A percentile compares a stretch with the other conserved stretches of the same genome.
phyloP scores from a whole-genome alignment of 2,888 invertebrate species.

The Laothoe populi region DNA sequence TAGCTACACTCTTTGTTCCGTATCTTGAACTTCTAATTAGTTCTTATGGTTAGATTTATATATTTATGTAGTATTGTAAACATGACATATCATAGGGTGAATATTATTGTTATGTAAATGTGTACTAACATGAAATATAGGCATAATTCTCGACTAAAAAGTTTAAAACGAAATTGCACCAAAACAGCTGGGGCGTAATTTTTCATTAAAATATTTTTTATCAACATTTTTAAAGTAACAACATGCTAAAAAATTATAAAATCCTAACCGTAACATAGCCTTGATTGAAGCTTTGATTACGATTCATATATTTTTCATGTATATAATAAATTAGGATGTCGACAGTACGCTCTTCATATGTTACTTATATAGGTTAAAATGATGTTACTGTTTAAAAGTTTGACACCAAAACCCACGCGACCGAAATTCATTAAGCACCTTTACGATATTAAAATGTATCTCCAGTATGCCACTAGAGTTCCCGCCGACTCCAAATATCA shows the following conservation, averaged over 20 bases:
- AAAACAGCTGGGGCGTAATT: no score
- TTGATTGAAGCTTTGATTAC: no score
- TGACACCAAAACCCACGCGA: conserved; percentile 55
- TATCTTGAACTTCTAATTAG: conserved; percentile 18
- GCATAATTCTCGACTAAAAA: no score
- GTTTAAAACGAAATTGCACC: no score
- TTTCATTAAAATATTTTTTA: no score
- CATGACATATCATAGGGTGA: no score
- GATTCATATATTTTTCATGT: no score
- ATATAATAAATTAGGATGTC: no score
- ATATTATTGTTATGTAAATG: no score
- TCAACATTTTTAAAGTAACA: no score
- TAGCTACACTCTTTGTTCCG: conserved; percentile 44
- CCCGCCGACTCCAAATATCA: conserved; percentile 69
- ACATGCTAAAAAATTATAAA: not conserved
- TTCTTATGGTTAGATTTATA: not conserved
- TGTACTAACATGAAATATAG: no score
- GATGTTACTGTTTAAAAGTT: conserved; percentile 27
- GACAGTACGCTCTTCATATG: not conserved
- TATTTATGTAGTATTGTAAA: not conserved
- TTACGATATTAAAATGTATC: conserved; percentile 70
- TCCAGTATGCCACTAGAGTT: conserved; percentile 44
- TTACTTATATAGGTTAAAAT: not conserved
- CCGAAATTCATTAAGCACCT: conserved; percentile 65
- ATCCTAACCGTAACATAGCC: no score